Percentiles rank a stretch among this genome's conserved stretches.
Evolutionary conservation across 92 coral and sea anemone genomes (phyloP).

Genomic region (Montipora capitata): DNA sequence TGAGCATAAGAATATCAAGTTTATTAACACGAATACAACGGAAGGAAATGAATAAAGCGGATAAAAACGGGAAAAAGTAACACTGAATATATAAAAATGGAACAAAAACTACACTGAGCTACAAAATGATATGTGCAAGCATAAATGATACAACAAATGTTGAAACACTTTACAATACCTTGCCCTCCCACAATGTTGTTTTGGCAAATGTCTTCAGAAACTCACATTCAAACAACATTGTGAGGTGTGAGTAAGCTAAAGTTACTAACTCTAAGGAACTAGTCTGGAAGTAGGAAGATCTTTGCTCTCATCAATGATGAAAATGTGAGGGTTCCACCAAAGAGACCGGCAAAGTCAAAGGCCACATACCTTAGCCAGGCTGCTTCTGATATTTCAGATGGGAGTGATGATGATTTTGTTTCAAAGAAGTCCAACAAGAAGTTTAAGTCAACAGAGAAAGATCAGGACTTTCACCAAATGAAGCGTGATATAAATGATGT

Average conservation of each 20-base stretch:
- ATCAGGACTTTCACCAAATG: background rate
- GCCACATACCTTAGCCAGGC: slow-evolving; percentile 25
- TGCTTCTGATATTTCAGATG: slow-evolving; percentile 56
- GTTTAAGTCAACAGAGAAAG: background rate
- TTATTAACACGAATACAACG: too few species aligned
- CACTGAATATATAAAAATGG: too few species aligned
- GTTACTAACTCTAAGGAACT: too few species aligned
- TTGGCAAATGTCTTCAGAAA: background rate
- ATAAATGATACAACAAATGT: too few species aligned
- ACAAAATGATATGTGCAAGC: too few species aligned
- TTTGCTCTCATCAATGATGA: slow-evolving; percentile 55
- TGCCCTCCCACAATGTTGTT: background rate
- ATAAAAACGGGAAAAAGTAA: too few species aligned
- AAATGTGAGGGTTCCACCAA: slow-evolving; percentile 26
- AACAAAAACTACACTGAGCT: too few species aligned
- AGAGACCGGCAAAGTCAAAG: slow-evolving; percentile 52
- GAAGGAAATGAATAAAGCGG: too few species aligned
- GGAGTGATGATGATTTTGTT: slow-evolving; percentile 67
- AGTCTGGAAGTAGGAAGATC: slow-evolving; percentile 70
- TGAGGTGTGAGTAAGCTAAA: background rate
- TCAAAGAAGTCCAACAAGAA: slow-evolving; percentile 57
- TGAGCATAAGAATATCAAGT: too few species aligned
- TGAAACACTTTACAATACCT: too few species aligned
- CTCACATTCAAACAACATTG: background rate
- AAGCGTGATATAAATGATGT: slow-evolving; percentile 40